Conservation (phyloP, 1,140 invertebrate genomes). For the Aethina tumida region DNA sequence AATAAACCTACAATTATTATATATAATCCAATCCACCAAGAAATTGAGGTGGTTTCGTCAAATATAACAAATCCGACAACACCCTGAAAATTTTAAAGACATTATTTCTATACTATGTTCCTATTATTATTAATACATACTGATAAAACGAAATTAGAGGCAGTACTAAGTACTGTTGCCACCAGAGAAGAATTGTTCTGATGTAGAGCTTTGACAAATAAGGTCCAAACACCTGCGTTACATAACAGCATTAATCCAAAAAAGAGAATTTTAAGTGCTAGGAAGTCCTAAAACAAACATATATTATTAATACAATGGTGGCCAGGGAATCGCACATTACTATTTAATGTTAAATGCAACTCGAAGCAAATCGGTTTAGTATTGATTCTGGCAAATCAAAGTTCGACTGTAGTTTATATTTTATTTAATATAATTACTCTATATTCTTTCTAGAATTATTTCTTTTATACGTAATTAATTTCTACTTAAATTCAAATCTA, state of each 20-base stretch:
- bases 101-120: neutral
- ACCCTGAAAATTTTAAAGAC: constrained; percentile 15
- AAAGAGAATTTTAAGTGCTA: constrained; percentile 33
- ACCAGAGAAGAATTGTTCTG: constrained; percentile 44
- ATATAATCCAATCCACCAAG: constrained; percentile 23
- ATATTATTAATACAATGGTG: too few relatives aligned
- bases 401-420: too few relatives aligned
- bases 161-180: constrained; percentile 47
- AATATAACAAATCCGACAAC: constrained; percentile 22
- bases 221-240: constrained; percentile 48
- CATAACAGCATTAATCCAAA: constrained; percentile 44
- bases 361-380: too few relatives aligned
- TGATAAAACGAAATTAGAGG: constrained; percentile 51
- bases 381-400: too few relatives aligned
- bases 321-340: too few relatives aligned
- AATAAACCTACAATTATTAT: constrained; percentile 16
- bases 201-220: constrained; percentile 49
- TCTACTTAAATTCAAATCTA: too few relatives aligned
- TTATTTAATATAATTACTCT: too few relatives aligned
- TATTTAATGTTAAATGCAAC: too few relatives aligned
- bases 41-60: constrained; percentile 18
- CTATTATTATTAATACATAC: constrained; percentile 36
- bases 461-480: too few relatives aligned
- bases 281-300: constrained; percentile 20
- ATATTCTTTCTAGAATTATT: too few relatives aligned